These are phyloP conservation scores for Protosalanx chinensis DNA, from an alignment of 2,797 vertebrate species.

Conservation along the genomic window DNA sequence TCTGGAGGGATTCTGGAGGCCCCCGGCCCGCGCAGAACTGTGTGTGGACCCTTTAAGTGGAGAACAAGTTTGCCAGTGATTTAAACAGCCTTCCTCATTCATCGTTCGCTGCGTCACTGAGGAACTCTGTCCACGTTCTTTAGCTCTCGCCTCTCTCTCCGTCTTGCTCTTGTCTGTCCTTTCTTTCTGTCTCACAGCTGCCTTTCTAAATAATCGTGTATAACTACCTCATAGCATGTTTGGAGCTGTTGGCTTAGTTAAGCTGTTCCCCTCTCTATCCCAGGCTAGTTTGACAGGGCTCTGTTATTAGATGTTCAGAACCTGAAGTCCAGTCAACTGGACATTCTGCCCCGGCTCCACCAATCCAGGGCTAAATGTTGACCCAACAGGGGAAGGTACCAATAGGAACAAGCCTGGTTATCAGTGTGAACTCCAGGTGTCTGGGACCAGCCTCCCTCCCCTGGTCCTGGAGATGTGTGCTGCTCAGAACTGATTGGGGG, in stretches of 20 bases:
- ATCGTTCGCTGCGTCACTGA: not conserved
- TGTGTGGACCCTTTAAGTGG: not conserved
- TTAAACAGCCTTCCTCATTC: not conserved
- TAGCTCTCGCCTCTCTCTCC: not conserved
- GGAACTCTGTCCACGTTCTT: not conserved
- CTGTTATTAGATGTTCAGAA: not conserved
- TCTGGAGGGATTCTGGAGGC: not conserved
- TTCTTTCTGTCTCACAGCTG: not conserved
- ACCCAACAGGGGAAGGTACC: no score
- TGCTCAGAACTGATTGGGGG: not conserved
- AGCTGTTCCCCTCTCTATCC: not conserved
- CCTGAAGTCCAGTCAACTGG: no score
- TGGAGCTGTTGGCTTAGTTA: not conserved
- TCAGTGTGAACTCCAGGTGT: not conserved
- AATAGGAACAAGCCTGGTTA: no score
- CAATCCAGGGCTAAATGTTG: no score
- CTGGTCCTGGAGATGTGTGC: not conserved
- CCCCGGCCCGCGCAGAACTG: not conserved
- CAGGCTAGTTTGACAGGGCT: not conserved
- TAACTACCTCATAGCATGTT: slow-evolving; percentile 2
- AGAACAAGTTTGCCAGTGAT: not conserved
- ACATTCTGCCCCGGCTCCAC: no score
- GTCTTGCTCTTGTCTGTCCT: not conserved
- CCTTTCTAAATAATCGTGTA: not conserved
- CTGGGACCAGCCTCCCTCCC: not conserved